Percentiles rank a stretch among this genome's conserved stretches.
Evolutionary conservation across 2,113 vertebrate species (phyloP).

Genomic region (Takifugu bimaculatus): DNA sequence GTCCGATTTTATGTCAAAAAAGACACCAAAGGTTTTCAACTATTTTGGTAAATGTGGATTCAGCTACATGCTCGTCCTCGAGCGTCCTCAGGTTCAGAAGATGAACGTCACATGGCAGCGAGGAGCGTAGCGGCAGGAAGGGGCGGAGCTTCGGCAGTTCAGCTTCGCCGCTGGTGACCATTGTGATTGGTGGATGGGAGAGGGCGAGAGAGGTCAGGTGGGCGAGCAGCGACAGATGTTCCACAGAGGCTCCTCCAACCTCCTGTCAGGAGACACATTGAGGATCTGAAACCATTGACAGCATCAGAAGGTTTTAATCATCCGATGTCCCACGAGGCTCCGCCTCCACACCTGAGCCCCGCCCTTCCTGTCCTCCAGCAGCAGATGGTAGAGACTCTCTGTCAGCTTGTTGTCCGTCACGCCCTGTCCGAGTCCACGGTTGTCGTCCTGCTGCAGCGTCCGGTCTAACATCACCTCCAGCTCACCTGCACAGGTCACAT

Average conservation of each 20-base stretch:
- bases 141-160: constrained; percentile 49
- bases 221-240: constrained; percentile 85
- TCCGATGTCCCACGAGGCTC: too few relatives aligned
- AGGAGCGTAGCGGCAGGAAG: constrained; percentile 75
- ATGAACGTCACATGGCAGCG: constrained; percentile 88
- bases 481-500: constrained; percentile 75
- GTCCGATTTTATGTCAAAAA: neutral
- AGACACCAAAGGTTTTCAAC: too few relatives aligned
- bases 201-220: constrained; percentile 80
- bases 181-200: constrained; percentile 82
- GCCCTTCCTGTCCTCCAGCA: constrained; percentile 77
- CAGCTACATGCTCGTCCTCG: constrained; percentile 79
- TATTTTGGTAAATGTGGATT: neutral
- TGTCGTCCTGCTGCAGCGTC: constrained; percentile 91
- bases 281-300: too few relatives aligned
- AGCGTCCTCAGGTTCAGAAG: constrained; percentile 86
- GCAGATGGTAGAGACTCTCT: constrained; percentile 81
- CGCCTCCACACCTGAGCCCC: constrained; percentile 21
- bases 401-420: constrained; percentile 93
- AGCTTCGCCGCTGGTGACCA: constrained; percentile 50
- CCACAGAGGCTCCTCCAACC: constrained; percentile 63
- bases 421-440: constrained; percentile 91
- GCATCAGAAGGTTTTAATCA: too few relatives aligned
- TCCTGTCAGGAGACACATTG: constrained; percentile 58
- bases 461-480: constrained; percentile 92